Conservation (phyloP, 2,797 vertebrate species). For the Ficedula albicollis region DNA sequence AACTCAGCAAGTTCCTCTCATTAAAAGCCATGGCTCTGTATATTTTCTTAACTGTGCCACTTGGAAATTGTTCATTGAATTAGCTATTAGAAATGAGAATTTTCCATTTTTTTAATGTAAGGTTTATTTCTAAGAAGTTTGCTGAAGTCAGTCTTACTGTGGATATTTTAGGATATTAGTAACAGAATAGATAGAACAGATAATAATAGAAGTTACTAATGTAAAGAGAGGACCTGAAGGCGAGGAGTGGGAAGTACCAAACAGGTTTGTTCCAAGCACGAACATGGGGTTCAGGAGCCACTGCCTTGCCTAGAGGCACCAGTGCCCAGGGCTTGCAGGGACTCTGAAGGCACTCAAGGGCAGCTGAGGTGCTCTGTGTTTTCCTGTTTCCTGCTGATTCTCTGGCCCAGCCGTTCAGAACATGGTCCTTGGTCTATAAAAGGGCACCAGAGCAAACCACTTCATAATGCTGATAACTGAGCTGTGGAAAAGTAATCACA, state of each 20-base stretch:
- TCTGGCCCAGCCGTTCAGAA: neutral
- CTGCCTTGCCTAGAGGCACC: neutral
- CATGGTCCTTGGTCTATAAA: neutral
- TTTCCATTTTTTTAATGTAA: neutral
- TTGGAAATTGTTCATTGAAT: neutral
- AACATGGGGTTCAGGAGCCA: neutral
- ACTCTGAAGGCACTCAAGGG: neutral
- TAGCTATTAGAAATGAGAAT: neutral
- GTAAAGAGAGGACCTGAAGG: neutral
- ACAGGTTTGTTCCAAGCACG: neutral
- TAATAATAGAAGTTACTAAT: neutral
- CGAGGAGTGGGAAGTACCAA: neutral
- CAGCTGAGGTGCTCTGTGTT: neutral
- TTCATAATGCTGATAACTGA: neutral
- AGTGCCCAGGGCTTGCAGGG: neutral
- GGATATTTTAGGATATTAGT: neutral
- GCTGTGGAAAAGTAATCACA: neutral
- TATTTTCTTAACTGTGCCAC: neutral
- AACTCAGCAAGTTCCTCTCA: neutral
- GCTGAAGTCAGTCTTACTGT: neutral
- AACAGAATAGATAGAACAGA: no score
- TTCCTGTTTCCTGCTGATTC: neutral
- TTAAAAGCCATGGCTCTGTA: neutral
- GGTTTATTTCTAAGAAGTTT: neutral
- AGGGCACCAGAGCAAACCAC: neutral